These are phyloP conservation scores for Morone chrysops DNA, from an alignment of 2,113 vertebrate genomes.

Conservation along the genomic window DNA sequence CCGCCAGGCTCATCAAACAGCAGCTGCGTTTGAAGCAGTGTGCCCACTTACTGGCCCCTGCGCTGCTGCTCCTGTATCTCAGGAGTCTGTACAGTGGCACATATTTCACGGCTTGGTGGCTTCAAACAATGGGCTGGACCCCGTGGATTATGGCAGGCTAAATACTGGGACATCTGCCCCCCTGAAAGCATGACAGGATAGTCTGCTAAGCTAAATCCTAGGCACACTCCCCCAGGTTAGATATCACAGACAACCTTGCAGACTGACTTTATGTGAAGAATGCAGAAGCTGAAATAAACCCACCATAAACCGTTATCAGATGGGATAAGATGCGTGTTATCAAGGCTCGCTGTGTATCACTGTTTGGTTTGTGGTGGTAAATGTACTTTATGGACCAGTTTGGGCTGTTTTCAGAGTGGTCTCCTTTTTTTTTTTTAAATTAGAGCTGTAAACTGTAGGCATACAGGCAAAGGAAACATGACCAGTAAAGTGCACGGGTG, in stretches of 20 bases:
- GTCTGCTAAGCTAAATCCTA: slow-evolving; percentile 41
- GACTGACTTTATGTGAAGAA: background rate
- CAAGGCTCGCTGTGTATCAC: slow-evolving; percentile 8
- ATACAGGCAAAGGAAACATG: background rate
- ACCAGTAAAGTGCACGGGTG: background rate
- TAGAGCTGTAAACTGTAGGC: background rate
- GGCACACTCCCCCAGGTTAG: background rate
- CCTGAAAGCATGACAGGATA: slow-evolving; percentile 28
- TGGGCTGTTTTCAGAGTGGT: background rate
- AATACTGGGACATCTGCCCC: slow-evolving; percentile 60
- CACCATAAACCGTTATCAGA: slow-evolving; percentile 28
- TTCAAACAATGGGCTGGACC: slow-evolving; percentile 44
- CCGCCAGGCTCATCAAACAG: background rate
- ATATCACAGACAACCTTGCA: background rate
- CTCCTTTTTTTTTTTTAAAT: background rate
- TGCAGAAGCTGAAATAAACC: slow-evolving; percentile 1
- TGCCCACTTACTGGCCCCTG: background rate
- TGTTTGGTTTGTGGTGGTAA: slow-evolving; percentile 6
- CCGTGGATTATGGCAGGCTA: slow-evolving; percentile 54
- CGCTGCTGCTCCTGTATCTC: slow-evolving; percentile 6
- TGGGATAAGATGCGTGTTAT: slow-evolving; percentile 12
- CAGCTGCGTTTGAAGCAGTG: slow-evolving; percentile 23
- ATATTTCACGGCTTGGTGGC: slow-evolving; percentile 47
- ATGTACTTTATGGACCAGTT: slow-evolving; percentile 2
- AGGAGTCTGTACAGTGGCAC: background rate